Conservation (phyloP, 2,113 vertebrate genomes). For the Nothocercus julius region DNA sequence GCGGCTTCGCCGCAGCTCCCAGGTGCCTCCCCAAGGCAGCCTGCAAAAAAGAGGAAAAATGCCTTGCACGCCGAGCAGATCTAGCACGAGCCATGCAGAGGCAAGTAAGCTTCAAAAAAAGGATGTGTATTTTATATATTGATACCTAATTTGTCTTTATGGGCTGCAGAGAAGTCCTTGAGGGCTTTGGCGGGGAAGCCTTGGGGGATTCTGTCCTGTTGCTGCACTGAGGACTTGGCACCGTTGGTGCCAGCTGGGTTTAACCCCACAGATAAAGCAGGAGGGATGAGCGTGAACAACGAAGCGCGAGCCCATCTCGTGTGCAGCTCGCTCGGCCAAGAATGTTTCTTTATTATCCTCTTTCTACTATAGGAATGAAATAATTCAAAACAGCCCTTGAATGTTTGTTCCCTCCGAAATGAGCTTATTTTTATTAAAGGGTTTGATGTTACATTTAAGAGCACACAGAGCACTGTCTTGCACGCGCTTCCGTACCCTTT, state of each 20-base stretch:
- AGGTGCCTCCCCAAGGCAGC: constrained; percentile 9
- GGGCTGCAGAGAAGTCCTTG: neutral
- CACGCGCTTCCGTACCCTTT: neutral
- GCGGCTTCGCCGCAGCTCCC: constrained; percentile 17
- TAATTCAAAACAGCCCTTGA: constrained; percentile 22
- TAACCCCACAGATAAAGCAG: neutral
- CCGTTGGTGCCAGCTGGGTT: accelerated
- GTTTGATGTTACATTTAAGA: constrained; percentile 1
- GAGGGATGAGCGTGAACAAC: neutral
- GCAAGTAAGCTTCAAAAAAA: neutral
- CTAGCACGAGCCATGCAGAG: neutral
- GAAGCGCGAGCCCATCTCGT: neutral
- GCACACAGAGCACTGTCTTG: neutral
- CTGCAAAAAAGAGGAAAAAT: neutral
- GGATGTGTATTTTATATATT: neutral
- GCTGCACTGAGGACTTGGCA: neutral
- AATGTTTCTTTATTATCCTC: neutral
- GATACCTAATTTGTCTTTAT: neutral
- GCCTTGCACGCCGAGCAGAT: neutral
- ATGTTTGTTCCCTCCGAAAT: constrained; percentile 1
- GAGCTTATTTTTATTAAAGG: constrained; percentile 14
- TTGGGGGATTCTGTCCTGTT: neutral
- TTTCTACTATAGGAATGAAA: neutral
- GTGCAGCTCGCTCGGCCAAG: neutral
- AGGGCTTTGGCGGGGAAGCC: neutral